Base-by-base conservation (phyloP, 2,797 vertebrate species). In the Choloepus didactylus region DNA sequence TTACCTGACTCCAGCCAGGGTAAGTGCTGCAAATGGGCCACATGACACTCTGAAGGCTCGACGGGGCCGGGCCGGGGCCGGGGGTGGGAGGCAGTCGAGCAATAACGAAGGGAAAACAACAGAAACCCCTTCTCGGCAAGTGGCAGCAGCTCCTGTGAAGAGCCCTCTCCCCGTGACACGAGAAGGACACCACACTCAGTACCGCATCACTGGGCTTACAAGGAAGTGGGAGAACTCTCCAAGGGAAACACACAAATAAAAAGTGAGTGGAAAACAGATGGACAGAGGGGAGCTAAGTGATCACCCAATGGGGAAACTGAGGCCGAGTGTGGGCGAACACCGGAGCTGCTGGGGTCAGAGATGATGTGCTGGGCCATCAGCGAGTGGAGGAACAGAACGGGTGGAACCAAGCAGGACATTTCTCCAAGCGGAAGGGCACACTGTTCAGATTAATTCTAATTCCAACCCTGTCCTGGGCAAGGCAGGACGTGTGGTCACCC, bases 271-370 rank as follows among this genome's bases (percentile, higher is more conserved):
- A 41, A 23, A 59, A 44, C 29, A 9, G 9, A 44, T 11, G 23
- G 21, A 7, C 60, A 82, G 60, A n/a, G 18, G 29, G 4, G 18
- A 6, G 27, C n/a, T 10, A 3, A 16, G 62, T 41, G 9, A 21
- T 6, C 4, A 14, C 29, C 11, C 5, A 7, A 18, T 15, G 7
- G 9, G 31, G 14, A 16, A 18, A 69, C 49, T 2, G 0, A 70
- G 46, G 44, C 82, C 27, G n/a, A 38, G 23, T 9, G 25, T 4
- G 29, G 49, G 83, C n/a, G 7, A 10, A 18, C 3, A 0, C n/a
- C 21, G 5, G 19, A 10, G 19, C 2, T 0, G 54, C 54, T 6
- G 29, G 23, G 59, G 56, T 7, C 49, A 9, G 60, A 62, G 60
- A 10, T 27, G 10, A 62, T 2, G 27, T 23, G 10, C 60, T 9